Evolutionary conservation across 2,113 vertebrate species (phyloP).

Genomic region (Cynocephalus volans): DNA sequence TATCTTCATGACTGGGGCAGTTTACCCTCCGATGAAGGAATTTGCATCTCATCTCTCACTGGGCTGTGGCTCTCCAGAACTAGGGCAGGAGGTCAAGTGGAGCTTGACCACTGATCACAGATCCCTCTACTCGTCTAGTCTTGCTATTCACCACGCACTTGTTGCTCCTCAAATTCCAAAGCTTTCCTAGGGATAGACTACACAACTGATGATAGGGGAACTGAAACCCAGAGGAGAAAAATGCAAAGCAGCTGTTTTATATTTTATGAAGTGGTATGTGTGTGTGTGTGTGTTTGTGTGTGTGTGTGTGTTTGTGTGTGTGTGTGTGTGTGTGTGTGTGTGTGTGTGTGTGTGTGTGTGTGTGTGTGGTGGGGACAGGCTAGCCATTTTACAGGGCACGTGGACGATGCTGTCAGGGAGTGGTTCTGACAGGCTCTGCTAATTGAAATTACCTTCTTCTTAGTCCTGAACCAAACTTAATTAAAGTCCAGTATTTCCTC

Average conservation of each 20-base stretch:
- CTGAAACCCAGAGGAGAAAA: conserved; percentile 13
- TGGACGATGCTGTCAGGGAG: background rate
- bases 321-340: background rate
- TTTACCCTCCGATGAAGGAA: conserved; percentile 72
- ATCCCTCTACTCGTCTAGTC: background rate
- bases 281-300: background rate
- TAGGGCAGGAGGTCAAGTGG: conserved; percentile 21
- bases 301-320: background rate
- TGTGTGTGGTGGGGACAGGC: background rate
- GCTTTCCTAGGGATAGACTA: background rate
- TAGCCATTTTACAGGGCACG: background rate
- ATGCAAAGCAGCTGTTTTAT: background rate
- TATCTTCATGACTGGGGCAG: conserved; percentile 76
- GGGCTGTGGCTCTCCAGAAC: conserved; percentile 17
- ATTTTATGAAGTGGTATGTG: background rate
- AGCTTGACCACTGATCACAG: background rate
- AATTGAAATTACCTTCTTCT: background rate
- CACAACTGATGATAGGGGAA: background rate
- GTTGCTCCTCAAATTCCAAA: background rate
- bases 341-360: background rate
- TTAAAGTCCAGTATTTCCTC: background rate
- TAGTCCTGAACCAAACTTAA: background rate
- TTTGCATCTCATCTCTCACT: conserved; percentile 58
- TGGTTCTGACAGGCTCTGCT: background rate
- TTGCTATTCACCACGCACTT: background rate